A percentile compares a stretch with the other conserved stretches of the same genome.
Evolutionary conservation across 2,797 vertebrate species (phyloP).

Genomic region (Neosilurus hyrtlii): DNA sequence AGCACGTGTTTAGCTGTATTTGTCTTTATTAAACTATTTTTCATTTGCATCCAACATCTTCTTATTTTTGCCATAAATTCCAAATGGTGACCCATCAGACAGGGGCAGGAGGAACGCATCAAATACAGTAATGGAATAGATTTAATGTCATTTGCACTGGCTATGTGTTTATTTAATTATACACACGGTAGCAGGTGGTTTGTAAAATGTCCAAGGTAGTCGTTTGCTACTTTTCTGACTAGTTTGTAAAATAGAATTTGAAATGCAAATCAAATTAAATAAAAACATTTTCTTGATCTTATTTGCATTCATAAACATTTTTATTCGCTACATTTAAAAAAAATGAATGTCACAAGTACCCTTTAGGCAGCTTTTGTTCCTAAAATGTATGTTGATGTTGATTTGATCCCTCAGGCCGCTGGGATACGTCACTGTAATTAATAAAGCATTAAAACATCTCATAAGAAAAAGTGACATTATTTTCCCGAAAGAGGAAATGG

Average conservation of each 20-base stretch:
- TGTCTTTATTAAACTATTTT: too few relatives aligned
- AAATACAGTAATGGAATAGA: not conserved
- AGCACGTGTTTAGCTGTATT: too few relatives aligned
- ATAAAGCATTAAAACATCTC: not conserved
- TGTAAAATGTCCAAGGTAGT: not conserved
- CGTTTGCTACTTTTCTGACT: not conserved
- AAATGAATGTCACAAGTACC: too few relatives aligned
- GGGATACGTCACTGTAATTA: constrained; percentile 1
- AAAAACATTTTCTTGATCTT: not conserved
- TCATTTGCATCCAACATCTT: too few relatives aligned
- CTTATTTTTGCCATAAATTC: too few relatives aligned
- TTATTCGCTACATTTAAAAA: not conserved
- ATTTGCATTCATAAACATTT: not conserved
- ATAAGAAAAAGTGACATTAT: constrained; percentile 5
- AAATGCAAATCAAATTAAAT: not conserved
- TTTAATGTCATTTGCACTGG: not conserved
- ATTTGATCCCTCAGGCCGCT: not conserved
- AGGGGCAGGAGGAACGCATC: not conserved
- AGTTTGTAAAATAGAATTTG: not conserved
- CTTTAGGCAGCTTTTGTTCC: not conserved
- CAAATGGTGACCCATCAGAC: too few relatives aligned
- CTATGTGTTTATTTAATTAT: not conserved
- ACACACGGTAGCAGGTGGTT: not conserved
- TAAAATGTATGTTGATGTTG: not conserved
- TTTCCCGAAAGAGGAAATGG: not conserved